phyloP scores from a whole-genome alignment of 2,113 vertebrate genomes.

The Lanius collurio region DNA sequence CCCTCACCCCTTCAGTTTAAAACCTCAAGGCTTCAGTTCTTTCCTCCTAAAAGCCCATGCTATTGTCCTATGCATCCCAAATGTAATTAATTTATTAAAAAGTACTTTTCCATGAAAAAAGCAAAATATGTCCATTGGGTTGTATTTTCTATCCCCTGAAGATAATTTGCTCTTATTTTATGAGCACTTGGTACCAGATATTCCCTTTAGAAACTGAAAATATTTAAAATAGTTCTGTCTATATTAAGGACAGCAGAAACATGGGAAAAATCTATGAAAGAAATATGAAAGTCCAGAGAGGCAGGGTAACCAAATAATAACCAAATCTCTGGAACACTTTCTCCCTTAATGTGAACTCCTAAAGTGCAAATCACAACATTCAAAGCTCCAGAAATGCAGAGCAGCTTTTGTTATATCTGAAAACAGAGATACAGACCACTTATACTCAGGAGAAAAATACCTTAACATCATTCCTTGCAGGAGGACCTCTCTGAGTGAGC shows the following conservation, averaged over 20 bases:
- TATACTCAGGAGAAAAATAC: not conserved
- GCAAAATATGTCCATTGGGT: not conserved
- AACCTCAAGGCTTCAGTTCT: not conserved
- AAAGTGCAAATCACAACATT: not conserved
- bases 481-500: not conserved
- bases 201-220: not conserved
- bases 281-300: not conserved
- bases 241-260: not conserved
- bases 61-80: not conserved
- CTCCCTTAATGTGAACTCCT: not conserved
- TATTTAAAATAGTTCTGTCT: not conserved
- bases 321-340: not conserved
- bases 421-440: not conserved
- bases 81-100: not conserved
- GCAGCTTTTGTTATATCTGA: not conserved
- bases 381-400: not conserved
- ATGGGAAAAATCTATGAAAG: not conserved
- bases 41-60: not conserved
- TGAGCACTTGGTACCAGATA: not conserved
- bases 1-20: not conserved
- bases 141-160: not conserved
- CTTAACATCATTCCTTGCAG: not conserved
- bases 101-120: not conserved
- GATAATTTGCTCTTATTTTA: not conserved
- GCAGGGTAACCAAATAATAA: not conserved